Conservation (phyloP, 30 jellyfish, hydroid and myxozoan species). For the Aurelia sp. region DNA sequence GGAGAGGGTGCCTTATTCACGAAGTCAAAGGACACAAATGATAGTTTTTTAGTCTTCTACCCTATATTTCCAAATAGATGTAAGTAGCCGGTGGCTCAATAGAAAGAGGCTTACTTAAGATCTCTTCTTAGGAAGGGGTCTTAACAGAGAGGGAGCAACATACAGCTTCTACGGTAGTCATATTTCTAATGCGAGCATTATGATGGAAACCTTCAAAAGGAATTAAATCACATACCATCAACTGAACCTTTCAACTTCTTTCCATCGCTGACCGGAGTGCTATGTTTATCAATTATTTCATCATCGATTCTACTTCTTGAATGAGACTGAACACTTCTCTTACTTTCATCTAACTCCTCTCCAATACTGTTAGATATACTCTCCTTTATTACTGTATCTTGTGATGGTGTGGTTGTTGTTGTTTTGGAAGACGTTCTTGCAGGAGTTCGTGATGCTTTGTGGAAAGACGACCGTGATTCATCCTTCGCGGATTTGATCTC, state of each 20-base stretch:
- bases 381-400: not conserved
- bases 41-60: no score
- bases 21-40: no score
- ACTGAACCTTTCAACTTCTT: not conserved
- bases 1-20: no score
- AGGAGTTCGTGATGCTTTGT: not conserved
- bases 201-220: not conserved
- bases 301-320: not conserved
- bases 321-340: not conserved
- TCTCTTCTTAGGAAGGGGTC: no score
- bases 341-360: constrained; percentile 11
- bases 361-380: constrained; percentile 12
- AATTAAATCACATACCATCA: not conserved
- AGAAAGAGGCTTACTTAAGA: no score
- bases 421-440: not conserved
- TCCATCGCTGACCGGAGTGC: constrained; percentile 14
- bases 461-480: not conserved
- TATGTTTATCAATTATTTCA: constrained; percentile 1
- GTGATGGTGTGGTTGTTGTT: not conserved
- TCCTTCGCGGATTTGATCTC: not conserved
- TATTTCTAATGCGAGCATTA: no score
- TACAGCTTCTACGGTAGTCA: no score
- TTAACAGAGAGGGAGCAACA: no score
- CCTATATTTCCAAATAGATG: no score
- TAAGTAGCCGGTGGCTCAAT: no score